These are phyloP conservation scores for Rostratula benghalensis DNA, from an alignment of 2,113 vertebrate species.

Conservation along the genomic window DNA sequence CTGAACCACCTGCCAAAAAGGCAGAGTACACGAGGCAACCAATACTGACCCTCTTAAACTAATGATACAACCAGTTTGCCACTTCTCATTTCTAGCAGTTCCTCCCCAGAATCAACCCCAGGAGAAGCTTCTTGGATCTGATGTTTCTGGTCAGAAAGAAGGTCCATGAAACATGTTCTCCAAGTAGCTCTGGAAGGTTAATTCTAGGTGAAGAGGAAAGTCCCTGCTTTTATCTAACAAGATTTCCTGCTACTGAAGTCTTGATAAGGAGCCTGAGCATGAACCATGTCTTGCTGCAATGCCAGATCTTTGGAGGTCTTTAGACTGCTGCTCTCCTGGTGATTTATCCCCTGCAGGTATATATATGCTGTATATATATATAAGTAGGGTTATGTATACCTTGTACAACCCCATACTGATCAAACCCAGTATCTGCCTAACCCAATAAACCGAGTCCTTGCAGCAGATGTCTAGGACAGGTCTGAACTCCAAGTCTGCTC, in stretches of 20 bases:
- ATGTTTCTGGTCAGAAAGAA: neutral
- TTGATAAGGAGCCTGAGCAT: neutral
- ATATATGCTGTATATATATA: neutral
- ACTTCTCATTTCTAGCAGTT: neutral
- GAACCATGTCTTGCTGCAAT: neutral
- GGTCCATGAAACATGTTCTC: neutral
- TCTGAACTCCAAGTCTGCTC: neutral
- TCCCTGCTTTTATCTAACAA: neutral
- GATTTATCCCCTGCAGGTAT: neutral
- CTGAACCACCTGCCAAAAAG: neutral
- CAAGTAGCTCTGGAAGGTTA: neutral
- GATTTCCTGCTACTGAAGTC: neutral
- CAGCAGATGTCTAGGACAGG: neutral
- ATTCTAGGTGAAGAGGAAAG: neutral
- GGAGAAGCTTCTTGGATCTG: neutral
- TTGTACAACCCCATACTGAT: neutral
- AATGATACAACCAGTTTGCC: neutral
- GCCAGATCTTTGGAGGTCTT: neutral
- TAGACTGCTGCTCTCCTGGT: neutral
- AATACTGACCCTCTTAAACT: neutral
- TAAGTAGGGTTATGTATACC: neutral
- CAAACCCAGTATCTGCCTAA: neutral
- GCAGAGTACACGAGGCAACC: neutral
- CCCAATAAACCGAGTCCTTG: neutral
- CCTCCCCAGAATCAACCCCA: neutral